These are phyloP conservation scores for Neotoma lepida DNA, from an alignment of 2,113 vertebrate species.

Conservation along the genomic window DNA sequence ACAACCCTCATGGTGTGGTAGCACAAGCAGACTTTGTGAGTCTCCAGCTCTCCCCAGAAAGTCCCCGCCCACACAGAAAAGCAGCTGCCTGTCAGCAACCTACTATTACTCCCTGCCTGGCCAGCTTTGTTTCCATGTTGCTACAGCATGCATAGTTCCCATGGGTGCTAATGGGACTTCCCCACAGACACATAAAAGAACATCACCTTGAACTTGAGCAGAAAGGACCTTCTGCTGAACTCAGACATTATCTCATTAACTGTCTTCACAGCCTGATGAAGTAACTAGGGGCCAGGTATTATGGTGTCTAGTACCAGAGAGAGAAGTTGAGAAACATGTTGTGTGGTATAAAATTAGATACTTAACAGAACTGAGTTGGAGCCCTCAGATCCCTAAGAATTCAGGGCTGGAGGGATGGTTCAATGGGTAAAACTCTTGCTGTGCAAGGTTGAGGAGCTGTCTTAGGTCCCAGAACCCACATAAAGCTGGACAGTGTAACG, in stretches of 20 bases:
- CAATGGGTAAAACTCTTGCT: background rate
- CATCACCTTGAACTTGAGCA: conserved; percentile 63
- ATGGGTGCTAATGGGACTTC: conserved; percentile 64
- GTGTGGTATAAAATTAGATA: background rate
- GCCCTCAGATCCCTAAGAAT: background rate
- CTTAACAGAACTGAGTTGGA: background rate
- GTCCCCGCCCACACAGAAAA: conserved; percentile 70
- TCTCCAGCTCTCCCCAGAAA: background rate
- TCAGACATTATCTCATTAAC: conserved; percentile 73
- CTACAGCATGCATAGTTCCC: conserved; percentile 50
- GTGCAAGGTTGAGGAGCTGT: background rate
- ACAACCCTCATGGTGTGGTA: background rate
- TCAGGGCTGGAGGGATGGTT: no score
- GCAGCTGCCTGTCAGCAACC: background rate
- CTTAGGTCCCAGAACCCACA: background rate
- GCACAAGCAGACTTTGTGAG: background rate
- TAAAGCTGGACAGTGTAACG: background rate
- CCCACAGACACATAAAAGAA: conserved; percentile 31
- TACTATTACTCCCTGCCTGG: conserved; percentile 39
- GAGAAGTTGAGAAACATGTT: background rate
- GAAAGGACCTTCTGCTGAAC: conserved; percentile 55
- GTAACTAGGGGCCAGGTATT: background rate
- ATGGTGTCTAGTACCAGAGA: conserved; percentile 19
- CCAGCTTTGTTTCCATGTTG: conserved; percentile 65
- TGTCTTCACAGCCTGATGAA: background rate